Percentiles rank a stretch among this genome's conserved stretches.
Conservation (phyloP, 2,113 vertebrate species). For the Nettapus auritus region DNA sequence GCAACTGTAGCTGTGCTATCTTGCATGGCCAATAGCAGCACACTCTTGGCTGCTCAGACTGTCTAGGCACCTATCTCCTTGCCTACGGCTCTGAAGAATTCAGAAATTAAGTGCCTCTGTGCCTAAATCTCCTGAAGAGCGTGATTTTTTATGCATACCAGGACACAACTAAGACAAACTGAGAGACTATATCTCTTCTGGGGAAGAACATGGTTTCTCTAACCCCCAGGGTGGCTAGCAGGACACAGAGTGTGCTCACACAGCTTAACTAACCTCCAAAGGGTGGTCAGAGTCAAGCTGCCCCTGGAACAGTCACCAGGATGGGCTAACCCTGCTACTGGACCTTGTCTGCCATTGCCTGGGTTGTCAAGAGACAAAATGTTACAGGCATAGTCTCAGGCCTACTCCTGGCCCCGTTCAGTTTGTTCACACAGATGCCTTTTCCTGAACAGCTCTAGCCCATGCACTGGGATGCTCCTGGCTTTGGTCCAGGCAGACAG, state of each 20-base stretch:
- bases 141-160: slow-evolving; percentile 40
- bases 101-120: neutral
- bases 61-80: slow-evolving; percentile 20
- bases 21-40: slow-evolving; percentile 19
- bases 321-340: neutral
- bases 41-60: slow-evolving; percentile 19
- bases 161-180: slow-evolving; percentile 16
- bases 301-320: fast-evolving
- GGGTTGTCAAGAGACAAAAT: neutral
- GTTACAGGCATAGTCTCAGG: neutral
- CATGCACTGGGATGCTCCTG: neutral
- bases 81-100: neutral
- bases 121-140: neutral
- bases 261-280: fast-evolving
- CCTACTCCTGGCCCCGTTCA: neutral
- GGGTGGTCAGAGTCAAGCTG: neutral
- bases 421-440: neutral
- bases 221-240: neutral
- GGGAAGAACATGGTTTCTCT: slow-evolving; percentile 1
- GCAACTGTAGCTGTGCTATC: slow-evolving; percentile 49
- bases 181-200: neutral
- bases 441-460: neutral
- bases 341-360: neutral
- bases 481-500: neutral
- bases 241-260: neutral